These are phyloP conservation scores for Paracyclopina nana DNA, from an alignment of 1,140 invertebrate species.

Conservation along the genomic window DNA sequence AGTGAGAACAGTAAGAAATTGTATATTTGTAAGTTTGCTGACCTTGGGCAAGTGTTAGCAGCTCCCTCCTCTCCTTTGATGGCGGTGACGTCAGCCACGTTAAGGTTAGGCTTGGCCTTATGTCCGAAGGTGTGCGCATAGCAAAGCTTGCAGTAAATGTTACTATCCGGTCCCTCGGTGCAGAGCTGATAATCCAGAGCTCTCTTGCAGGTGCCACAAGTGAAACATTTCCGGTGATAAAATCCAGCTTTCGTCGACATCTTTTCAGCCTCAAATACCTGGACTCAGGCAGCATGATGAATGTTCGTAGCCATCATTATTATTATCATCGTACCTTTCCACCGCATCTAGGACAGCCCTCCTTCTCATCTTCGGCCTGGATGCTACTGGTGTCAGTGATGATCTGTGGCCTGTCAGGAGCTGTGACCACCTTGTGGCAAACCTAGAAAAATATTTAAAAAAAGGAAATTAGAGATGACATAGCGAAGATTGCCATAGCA, in stretches of 20 bases:
- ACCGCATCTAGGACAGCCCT: conserved; percentile 65
- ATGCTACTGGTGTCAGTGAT: conserved; percentile 49
- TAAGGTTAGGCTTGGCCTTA: conserved; percentile 28
- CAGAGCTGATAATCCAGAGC: conserved; percentile 64
- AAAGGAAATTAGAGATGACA: no score
- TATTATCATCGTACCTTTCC: conserved; percentile 28
- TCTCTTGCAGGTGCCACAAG: conserved; percentile 69
- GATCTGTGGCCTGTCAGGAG: conserved; percentile 10
- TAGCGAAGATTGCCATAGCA: no score
- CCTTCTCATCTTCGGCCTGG: conserved; percentile 51
- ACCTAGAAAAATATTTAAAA: conserved; percentile 6
- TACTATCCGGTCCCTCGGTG: conserved; percentile 62
- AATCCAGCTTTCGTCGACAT: conserved; percentile 28
- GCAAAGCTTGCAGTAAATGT: conserved; percentile 69
- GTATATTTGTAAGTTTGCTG: conserved; percentile 8
- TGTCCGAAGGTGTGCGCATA: conserved; percentile 63
- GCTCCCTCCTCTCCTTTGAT: conserved; percentile 1
- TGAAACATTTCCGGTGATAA: conserved; percentile 85
- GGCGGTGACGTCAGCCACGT: conserved; percentile 7
- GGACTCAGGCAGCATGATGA: background rate
- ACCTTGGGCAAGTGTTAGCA: background rate
- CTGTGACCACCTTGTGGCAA: conserved; percentile 12
- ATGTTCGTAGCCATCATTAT: background rate
- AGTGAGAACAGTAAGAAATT: background rate
- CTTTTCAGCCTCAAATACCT: conserved; percentile 17